A percentile compares a stretch with the other conserved stretches of the same genome.
Conservation (phyloP, 2,888 invertebrate species). For the Argyresthia goedartella region DNA sequence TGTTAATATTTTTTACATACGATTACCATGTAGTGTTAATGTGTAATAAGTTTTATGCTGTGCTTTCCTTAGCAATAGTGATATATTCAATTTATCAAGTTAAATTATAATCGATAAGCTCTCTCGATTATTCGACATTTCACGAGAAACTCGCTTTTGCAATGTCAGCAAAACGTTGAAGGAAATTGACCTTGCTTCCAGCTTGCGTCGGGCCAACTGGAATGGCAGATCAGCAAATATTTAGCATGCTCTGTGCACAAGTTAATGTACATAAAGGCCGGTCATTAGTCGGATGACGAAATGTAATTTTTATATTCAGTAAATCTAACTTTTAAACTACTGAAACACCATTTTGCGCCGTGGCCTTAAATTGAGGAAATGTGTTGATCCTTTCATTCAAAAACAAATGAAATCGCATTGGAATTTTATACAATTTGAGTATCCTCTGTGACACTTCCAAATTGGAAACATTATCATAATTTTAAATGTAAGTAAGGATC, state of each 20-base stretch:
- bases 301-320: conserved; percentile 41
- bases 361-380: conserved; percentile 69
- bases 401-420: conserved; percentile 30
- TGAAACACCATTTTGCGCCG: conserved; percentile 70
- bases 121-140: background rate
- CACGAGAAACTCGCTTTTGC: conserved; percentile 1
- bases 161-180: background rate
- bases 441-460: conserved; percentile 10
- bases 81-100: conserved; percentile 3
- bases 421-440: conserved; percentile 41
- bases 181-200: background rate
- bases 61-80: conserved; percentile 39
- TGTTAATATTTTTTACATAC: conserved; percentile 58
- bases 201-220: background rate
- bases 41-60: conserved; percentile 29
- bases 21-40: conserved; percentile 28
- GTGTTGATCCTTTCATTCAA: conserved; percentile 54
- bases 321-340: conserved; percentile 47
- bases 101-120: background rate
- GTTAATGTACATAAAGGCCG: conserved; percentile 50
- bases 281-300: conserved; percentile 38
- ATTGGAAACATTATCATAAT: conserved; percentile 35
- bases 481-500: conserved; percentile 36
- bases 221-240: background rate
- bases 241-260: conserved; percentile 17